A percentile compares a stretch with the other conserved stretches of the same genome.
Evolutionary conservation across 2,113 vertebrate genomes (phyloP).

Genomic region (Prolemur simus): DNA sequence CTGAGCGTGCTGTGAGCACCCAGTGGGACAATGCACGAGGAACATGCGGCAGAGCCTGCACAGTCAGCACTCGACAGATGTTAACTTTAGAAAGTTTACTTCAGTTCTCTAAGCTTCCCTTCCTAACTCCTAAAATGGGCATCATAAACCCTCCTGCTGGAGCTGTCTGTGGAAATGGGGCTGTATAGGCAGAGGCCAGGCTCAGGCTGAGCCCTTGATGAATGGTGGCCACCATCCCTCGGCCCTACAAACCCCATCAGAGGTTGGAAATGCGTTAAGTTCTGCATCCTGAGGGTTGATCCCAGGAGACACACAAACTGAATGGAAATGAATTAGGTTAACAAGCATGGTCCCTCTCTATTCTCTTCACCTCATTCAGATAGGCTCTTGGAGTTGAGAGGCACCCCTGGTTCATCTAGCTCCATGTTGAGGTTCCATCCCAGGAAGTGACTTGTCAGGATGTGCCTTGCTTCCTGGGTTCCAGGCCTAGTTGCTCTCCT

Average conservation of each 20-base stretch:
- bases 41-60: accelerated
- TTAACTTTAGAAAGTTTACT: not conserved
- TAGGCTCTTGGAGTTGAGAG: not conserved
- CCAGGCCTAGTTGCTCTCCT: not conserved
- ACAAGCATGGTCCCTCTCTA: not conserved
- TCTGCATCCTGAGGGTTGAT: not conserved
- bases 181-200: not conserved
- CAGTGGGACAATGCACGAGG: not conserved
- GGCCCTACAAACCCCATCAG: not conserved
- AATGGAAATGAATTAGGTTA: not conserved
- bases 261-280: not conserved
- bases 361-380: not conserved
- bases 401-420: not conserved
- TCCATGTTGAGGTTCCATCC: not conserved
- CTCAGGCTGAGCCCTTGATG: not conserved
- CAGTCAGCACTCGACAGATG: not conserved
- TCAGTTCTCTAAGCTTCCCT: not conserved
- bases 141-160: not conserved
- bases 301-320: not conserved
- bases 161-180: not conserved
- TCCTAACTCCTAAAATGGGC: not conserved
- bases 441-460: not conserved
- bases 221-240: not conserved
- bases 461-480: not conserved
- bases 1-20: not conserved